Base-by-base conservation (phyloP, 2,113 vertebrate genomes). In the Cinclus mexicanus region DNA sequence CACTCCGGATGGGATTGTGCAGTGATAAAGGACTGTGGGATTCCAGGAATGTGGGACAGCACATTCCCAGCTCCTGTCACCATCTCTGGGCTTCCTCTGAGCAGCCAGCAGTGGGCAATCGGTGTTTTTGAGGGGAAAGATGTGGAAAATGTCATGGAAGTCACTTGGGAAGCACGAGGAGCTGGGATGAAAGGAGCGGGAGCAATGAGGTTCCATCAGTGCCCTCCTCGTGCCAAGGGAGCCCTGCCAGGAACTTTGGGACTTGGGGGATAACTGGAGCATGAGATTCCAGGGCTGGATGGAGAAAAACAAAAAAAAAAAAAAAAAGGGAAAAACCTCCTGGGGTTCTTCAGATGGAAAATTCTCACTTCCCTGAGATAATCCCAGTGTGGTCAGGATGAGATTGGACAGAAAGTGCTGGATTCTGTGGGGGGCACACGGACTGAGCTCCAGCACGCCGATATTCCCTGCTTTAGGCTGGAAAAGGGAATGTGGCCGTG, bases 371-470 rank as follows among this genome's bases (percentile, higher is more conserved):
- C 29, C 29, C 23, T 52, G 80, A 46, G 57, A 16, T 11, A 81
- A 24, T n/a, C 55, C 68, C 3, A 3, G 37, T 12, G 10, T 42
- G 68, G 23, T 24, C 1, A 22, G 71, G 59, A 9, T 39, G 49
- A 28, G 57, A 5, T n/a, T 6, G 10, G 10, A 4, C 46, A 68
- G 64, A 15, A 82, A 26, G 50, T 26, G n/a, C 78, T 13, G 60
- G 50, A 8, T 24, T 16, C 33, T 1, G 19, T 4, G 37, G 35
- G 28, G 59, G 31, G 2, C 8, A 1, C 3, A 3, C 2, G 25
- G 42, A 2, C 8, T 8, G 69, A 74, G 50, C 14, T 41, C 12
- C 23, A 46, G 11, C 12, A 5, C 0, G 2, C 7, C 0, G 1
- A 15, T 10, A 15, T 74, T 69, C 61, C 67, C 42, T 9, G 31